phyloP scores from a whole-genome alignment of 2,888 invertebrate species.

The Drosophila flavopinicola region DNA sequence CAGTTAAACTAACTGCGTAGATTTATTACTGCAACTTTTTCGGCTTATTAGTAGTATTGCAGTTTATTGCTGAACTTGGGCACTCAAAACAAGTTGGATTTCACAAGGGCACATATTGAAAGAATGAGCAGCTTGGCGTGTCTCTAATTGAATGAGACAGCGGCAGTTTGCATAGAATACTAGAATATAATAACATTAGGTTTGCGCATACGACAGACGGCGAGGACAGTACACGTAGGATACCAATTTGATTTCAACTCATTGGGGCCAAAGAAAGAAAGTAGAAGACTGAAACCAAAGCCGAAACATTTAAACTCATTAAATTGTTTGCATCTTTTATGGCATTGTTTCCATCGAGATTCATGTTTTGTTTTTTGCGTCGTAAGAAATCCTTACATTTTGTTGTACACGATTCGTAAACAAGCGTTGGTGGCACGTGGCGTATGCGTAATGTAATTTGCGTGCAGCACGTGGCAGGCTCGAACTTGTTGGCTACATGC shows the following conservation, averaged over 20 bases:
- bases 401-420: slow-evolving; percentile 5
- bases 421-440: slow-evolving; percentile 34
- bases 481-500: slow-evolving; percentile 9
- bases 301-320: slow-evolving; percentile 39
- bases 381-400: slow-evolving; percentile 38
- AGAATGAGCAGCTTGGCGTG: slow-evolving; percentile 13
- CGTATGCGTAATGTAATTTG: slow-evolving; percentile 64
- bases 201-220: background rate
- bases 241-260: slow-evolving; percentile 16
- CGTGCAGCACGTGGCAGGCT: slow-evolving; percentile 53
- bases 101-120: slow-evolving; percentile 6
- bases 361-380: background rate
- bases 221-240: background rate
- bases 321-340: slow-evolving; percentile 17
- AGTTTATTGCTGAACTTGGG: slow-evolving; percentile 18
- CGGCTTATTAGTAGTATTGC: slow-evolving; percentile 5
- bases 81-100: slow-evolving; percentile 4
- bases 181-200: background rate
- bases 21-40: slow-evolving; percentile 8
- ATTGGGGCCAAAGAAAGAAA: background rate
- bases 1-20: background rate
- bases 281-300: background rate
- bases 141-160: slow-evolving; percentile 26
- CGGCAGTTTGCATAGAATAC: slow-evolving; percentile 20
- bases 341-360: slow-evolving; percentile 3